Evolutionary conservation across 2,888 invertebrate genomes (phyloP).

Genomic region (Macrostomum cliftonense): DNA sequence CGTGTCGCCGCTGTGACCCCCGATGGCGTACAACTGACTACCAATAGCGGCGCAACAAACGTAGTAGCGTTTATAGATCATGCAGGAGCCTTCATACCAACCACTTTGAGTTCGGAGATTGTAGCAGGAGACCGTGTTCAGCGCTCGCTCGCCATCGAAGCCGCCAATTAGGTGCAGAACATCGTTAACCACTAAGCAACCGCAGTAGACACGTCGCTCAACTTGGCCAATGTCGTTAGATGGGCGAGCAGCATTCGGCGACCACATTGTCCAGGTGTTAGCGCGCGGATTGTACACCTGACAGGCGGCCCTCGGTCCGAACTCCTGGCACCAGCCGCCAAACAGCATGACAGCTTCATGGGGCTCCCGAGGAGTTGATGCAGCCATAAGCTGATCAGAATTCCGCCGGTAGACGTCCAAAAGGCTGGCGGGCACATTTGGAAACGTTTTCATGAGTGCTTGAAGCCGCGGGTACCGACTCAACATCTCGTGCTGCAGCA

Average conservation of each 20-base stretch:
- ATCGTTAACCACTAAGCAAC: conserved; percentile 65
- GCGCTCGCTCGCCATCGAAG: conserved; percentile 48
- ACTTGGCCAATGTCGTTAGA: conserved; percentile 4
- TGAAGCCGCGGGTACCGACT: too few relatives aligned
- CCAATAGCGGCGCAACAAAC: conserved; percentile 70
- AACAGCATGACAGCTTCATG: conserved; percentile 7
- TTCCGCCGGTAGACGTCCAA: too few relatives aligned
- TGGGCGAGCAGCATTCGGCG: not conserved
- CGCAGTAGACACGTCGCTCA: conserved; percentile 59
- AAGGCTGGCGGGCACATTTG: too few relatives aligned
- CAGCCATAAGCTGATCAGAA: too few relatives aligned
- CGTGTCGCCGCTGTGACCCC: conserved; percentile 58
- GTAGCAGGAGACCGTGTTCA: conserved; percentile 9
- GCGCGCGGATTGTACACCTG: conserved; percentile 11
- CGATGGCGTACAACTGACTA: conserved; percentile 42
- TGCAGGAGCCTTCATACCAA: conserved; percentile 9
- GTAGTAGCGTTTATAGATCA: conserved; percentile 48
- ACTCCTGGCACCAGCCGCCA: conserved; percentile 10
- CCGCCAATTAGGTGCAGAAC: conserved; percentile 76
- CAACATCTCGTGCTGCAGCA: too few relatives aligned
- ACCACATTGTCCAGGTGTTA: conserved; percentile 9
- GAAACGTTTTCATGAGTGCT: too few relatives aligned
- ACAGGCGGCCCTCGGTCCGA: conserved; percentile 9
- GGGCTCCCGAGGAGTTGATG: too few relatives aligned
- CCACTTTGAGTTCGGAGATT: conserved; percentile 8